phyloP scores from a whole-genome alignment of 2,113 vertebrate species.

The Equus quagga region DNA sequence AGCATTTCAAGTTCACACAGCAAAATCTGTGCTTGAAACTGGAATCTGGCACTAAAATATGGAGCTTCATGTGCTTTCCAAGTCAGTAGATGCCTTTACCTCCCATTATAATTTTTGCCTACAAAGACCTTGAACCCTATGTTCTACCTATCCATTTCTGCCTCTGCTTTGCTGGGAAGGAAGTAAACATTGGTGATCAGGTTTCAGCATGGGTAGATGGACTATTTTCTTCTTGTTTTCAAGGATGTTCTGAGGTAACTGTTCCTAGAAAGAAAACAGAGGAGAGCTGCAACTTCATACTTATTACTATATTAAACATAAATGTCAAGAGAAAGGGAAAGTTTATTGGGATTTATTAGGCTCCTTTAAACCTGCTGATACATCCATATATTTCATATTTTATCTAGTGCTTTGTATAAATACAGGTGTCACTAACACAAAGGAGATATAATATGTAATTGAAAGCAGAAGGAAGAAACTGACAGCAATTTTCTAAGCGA shows the following conservation, averaged over 20 bases:
- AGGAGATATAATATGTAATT: constrained; percentile 68
- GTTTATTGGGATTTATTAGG: constrained; percentile 69
- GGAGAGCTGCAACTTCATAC: not conserved
- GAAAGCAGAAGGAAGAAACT: constrained; percentile 68
- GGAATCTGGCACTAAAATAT: constrained; percentile 10
- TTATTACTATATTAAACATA: constrained; percentile 70
- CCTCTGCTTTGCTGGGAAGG: constrained; percentile 31
- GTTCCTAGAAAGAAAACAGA: constrained; percentile 50
- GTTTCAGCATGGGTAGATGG: not conserved
- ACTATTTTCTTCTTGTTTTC: constrained; percentile 47
- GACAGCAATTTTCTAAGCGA: constrained; percentile 68
- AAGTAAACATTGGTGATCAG: not conserved
- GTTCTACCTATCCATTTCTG: constrained; percentile 7
- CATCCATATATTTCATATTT: constrained; percentile 63
- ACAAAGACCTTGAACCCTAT: not conserved
- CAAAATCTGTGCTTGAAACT: not conserved
- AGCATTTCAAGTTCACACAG: constrained; percentile 37
- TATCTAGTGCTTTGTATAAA: constrained; percentile 76
- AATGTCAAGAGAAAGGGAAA: constrained; percentile 62
- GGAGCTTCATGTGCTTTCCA: not conserved
- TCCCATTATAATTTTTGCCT: not conserved
- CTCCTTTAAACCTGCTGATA: constrained; percentile 70
- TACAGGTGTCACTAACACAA: constrained; percentile 69
- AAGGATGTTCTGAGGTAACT: constrained; percentile 23
- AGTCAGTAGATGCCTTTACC: not conserved